Conservation (phyloP, 1,140 invertebrate species). For the Cepaea nemoralis region DNA sequence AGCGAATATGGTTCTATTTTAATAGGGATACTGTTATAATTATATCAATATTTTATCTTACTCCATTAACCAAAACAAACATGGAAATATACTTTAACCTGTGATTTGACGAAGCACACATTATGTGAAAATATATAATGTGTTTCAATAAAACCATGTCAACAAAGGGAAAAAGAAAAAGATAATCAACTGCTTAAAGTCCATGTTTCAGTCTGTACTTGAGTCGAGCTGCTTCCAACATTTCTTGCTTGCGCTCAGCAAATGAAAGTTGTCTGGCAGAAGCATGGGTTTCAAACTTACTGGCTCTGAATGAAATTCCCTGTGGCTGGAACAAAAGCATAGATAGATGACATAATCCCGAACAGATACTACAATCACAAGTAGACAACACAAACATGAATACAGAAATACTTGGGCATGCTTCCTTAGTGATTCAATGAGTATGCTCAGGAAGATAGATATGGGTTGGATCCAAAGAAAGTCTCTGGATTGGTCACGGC, state of each 20-base stretch:
- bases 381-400: no score
- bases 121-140: background rate
- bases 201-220: slow-evolving; percentile 85
- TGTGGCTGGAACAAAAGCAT: background rate
- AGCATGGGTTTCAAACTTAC: slow-evolving; percentile 77
- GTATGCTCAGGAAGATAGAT: no score
- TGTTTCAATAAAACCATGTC: background rate
- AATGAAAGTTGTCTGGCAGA: slow-evolving; percentile 79
- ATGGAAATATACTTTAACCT: background rate
- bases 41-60: no score
- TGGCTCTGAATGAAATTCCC: slow-evolving; percentile 44
- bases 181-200: background rate
- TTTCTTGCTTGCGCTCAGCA: slow-evolving; percentile 82
- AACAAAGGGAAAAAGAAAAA: background rate
- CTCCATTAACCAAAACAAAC: background rate
- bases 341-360: no score
- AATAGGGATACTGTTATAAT: no score
- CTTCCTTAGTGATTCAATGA: no score
- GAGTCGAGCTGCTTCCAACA: slow-evolving; percentile 83
- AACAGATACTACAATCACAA: no score
- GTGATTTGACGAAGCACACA: background rate
- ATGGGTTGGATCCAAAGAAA: no score
- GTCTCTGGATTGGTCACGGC: no score
- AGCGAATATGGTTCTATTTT: no score
- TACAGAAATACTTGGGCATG: no score